A percentile compares a stretch with the other conserved stretches of the same genome.
Conservation (phyloP, 2,888 invertebrate genomes). For the Hemithea aestivaria region DNA sequence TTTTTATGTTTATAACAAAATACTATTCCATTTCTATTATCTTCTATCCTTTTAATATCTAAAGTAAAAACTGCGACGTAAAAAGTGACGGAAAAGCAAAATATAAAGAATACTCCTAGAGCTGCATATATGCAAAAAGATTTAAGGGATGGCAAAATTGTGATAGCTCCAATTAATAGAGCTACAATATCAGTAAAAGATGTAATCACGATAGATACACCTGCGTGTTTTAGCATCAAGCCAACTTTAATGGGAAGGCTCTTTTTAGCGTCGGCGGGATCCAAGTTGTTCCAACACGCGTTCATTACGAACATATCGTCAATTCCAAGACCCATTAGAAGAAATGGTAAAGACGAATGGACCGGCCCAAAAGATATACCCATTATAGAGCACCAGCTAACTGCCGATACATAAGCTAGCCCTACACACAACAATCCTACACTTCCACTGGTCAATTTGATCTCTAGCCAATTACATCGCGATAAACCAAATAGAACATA, state of each 20-base stretch:
- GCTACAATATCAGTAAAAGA: conserved; percentile 90
- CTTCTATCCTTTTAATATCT: conserved; percentile 82
- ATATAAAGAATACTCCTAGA: conserved; percentile 86
- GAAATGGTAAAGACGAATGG: conserved; percentile 89
- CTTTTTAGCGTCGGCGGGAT: conserved; percentile 69
- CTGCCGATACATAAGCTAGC: conserved; percentile 84
- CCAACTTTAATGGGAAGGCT: conserved; percentile 83
- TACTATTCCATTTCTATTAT: conserved; percentile 81
- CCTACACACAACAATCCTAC: conserved; percentile 85
- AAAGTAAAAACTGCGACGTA: conserved; percentile 88
- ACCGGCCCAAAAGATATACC: conserved; percentile 89
- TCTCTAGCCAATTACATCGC: conserved; percentile 86
- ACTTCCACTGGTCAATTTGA: conserved; percentile 82
- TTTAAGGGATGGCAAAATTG: conserved; percentile 88
- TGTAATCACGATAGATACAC: conserved; percentile 90
- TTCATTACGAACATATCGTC: conserved; percentile 93
- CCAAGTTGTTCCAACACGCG: conserved; percentile 85
- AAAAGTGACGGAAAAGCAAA: conserved; percentile 87
- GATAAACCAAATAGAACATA: conserved; percentile 87
- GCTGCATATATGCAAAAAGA: conserved; percentile 92
- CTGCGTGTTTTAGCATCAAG: conserved; percentile 86
- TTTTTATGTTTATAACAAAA: conserved; percentile 83
- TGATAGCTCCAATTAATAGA: conserved; percentile 87
- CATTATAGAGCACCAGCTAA: conserved; percentile 84
- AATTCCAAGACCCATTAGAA: conserved; percentile 88